Percentiles rank a stretch among this genome's conserved stretches.
Evolutionary conservation across 2,113 vertebrate genomes (phyloP).

Genomic region (Pedetes capensis): DNA sequence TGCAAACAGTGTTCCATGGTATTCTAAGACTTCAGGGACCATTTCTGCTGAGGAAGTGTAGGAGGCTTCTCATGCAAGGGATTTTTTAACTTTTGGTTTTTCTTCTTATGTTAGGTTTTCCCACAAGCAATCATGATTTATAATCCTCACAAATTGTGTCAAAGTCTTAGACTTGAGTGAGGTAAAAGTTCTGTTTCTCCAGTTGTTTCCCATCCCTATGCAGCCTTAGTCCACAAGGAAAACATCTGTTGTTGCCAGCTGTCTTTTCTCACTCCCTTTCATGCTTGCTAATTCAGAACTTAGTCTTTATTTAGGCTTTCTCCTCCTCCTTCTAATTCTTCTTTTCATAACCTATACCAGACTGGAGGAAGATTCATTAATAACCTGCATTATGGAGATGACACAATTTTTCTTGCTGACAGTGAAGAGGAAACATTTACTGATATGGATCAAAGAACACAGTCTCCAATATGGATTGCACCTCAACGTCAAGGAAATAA

Average conservation of each 20-base stretch:
- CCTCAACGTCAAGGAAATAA: too few species aligned
- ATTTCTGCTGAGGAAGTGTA: neutral
- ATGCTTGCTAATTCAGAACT: neutral
- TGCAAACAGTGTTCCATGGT: neutral
- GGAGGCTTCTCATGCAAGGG: neutral
- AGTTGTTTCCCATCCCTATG: too few species aligned
- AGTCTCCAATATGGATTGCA: too few species aligned
- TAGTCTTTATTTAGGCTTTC: neutral
- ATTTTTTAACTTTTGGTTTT: neutral
- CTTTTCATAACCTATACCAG: too few species aligned
- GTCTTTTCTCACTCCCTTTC: neutral
- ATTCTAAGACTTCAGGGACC: neutral
- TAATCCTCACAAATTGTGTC: neutral
- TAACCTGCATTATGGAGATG: too few species aligned
- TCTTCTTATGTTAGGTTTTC: neutral
- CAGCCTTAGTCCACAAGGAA: neutral
- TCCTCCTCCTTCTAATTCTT: neutral
- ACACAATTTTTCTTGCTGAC: too few species aligned
- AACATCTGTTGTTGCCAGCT: rapidly evolving
- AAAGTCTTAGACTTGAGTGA: neutral
- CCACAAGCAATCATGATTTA: neutral
- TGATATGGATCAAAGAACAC: too few species aligned
- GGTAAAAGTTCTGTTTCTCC: neutral
- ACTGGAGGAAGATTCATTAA: too few species aligned
- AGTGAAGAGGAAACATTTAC: too few species aligned